phyloP scores from a whole-genome alignment of 1,140 invertebrate species.

The Drosophila albomicans region DNA sequence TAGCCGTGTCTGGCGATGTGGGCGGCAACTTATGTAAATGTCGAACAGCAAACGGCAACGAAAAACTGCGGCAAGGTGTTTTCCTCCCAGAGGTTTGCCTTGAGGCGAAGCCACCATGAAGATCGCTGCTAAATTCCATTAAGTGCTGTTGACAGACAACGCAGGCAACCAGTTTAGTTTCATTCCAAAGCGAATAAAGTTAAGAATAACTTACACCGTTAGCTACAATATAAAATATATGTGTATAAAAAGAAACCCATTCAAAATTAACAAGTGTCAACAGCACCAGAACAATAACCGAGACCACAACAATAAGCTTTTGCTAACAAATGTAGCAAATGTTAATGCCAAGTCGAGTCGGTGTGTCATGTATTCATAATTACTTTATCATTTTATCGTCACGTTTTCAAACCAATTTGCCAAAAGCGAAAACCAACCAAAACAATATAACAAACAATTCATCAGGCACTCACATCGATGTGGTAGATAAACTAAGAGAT shows the following conservation, averaged over 20 bases:
- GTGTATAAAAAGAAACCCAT: neutral
- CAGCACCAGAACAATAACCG: slow-evolving; percentile 2
- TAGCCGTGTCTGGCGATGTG: slow-evolving; percentile 17
- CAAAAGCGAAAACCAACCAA: neutral
- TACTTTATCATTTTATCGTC: slow-evolving; percentile 30
- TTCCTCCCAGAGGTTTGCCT: slow-evolving; percentile 18
- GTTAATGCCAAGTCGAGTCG: neutral
- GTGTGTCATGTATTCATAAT: slow-evolving; percentile 3
- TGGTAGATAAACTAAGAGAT: neutral
- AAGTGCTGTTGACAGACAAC: slow-evolving; percentile 7
- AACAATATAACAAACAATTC: neutral
- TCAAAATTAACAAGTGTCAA: slow-evolving; percentile 18
- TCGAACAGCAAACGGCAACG: neutral
- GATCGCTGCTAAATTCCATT: neutral
- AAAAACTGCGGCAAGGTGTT: neutral
- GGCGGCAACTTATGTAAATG: slow-evolving; percentile 38
- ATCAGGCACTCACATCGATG: neutral
- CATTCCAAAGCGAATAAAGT: neutral
- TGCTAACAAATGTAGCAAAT: neutral
- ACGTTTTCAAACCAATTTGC: slow-evolving; percentile 21
- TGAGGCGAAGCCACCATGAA: slow-evolving; percentile 3
- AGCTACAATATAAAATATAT: neutral
- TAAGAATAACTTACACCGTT: slow-evolving; percentile 4
- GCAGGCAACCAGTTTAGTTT: slow-evolving; percentile 5
- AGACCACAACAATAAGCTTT: neutral